Evolutionary conservation across 2,797 vertebrate genomes (phyloP), one percentile per base, ranked within the genome.

Genomic region (Prionace glauca): DNA sequence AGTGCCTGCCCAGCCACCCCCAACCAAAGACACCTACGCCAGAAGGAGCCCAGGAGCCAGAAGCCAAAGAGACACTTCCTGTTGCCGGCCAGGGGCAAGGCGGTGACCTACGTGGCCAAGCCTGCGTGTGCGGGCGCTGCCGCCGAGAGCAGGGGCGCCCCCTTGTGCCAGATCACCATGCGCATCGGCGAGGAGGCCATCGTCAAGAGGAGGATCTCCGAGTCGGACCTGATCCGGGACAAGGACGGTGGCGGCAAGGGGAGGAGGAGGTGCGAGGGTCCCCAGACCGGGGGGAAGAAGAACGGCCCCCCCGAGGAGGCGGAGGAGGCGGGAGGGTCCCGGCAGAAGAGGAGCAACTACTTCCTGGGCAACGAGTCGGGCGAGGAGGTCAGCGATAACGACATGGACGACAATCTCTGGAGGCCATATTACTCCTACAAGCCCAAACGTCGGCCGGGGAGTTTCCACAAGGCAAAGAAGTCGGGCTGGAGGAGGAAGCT

Each of bases 401-500:
- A 98, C 14, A 97, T 96, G 0, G 98, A 98, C 96, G 98, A 99
- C 96, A 98, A 98, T 96, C 97, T 99, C 84, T 99, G 98, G 98
- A 97, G 98, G 96, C 98, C 98, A 2, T 99, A 99, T 96, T 98
- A 99, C 96, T 98, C 98, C 29, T 99, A 99, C 97, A 99, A 99
- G 96, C 98, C 98, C 74, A 99, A 99, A 96, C 97, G 98, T 93
- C 98, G 98, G 96, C 96, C 97, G 0, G 93, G 96, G 81, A 97
- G 97, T 96, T 96, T 98, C 84, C 98, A 98, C 96, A 98, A 97
- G 96, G 96, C 98, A n/a, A 98, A 98, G 96, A 98, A 96, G n/a
- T 87, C 96, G 0, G 96, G 97, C 96, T 98, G 98, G 98, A 98
- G 98, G 92, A 97, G 97, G 20, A 98, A 98, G 96, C 97, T 98